Evolutionary conservation across 2,797 vertebrate genomes (phyloP).

Genomic region (Alca torda): DNA sequence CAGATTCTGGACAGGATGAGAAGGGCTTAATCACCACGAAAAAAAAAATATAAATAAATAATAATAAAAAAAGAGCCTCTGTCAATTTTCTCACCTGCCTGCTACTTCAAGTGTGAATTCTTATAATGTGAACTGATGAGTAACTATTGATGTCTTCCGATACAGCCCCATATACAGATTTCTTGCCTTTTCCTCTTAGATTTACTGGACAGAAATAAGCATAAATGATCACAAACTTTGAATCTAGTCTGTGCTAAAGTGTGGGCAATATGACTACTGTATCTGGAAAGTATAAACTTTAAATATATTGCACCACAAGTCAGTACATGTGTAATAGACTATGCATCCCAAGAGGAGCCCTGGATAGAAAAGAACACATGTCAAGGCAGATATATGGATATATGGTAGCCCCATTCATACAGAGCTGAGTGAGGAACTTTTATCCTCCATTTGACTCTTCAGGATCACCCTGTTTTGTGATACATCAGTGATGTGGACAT

Average conservation of each 20-base stretch:
- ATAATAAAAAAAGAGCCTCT: neutral
- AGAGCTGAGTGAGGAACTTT: neutral
- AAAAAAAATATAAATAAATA: neutral
- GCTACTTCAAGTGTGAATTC: neutral
- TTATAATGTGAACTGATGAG: neutral
- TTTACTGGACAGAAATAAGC: neutral
- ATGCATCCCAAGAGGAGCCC: neutral
- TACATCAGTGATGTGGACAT: neutral
- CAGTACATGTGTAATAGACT: no score
- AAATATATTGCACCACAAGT: neutral
- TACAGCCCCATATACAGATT: neutral
- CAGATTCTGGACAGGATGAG: neutral
- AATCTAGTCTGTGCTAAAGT: neutral
- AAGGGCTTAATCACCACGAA: neutral
- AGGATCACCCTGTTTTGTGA: neutral
- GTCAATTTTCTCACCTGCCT: neutral
- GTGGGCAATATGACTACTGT: neutral
- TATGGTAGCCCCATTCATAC: accelerated
- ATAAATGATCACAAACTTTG: neutral
- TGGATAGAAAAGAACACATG: neutral
- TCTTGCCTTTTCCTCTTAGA: neutral
- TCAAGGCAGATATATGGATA: neutral
- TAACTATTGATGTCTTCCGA: neutral
- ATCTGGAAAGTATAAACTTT: neutral
- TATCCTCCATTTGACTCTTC: neutral